Conservation (phyloP, 2,113 vertebrate species). For the Tachysurus fulvidraco region DNA sequence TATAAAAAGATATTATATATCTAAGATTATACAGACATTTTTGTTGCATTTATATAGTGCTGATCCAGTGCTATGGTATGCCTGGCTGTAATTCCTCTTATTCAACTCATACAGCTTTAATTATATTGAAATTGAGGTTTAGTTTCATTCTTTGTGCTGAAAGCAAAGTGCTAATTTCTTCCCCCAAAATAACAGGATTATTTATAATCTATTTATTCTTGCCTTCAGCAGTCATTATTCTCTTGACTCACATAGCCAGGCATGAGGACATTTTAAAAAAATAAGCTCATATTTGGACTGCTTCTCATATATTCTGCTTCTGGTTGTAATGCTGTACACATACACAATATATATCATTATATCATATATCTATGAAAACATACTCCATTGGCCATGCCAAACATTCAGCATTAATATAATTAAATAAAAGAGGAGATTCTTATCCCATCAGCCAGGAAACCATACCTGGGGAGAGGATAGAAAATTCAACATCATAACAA, state of each 20-base stretch:
- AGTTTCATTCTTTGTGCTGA: not conserved
- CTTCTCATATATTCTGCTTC: too few relatives aligned
- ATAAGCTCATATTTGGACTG: not conserved
- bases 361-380: not conserved
- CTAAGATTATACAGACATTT: not conserved
- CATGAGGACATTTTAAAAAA: not conserved
- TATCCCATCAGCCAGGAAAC: not conserved
- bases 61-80: not conserved
- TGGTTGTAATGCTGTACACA: not conserved
- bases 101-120: not conserved
- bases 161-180: not conserved
- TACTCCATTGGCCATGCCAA: constrained; percentile 10
- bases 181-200: not conserved
- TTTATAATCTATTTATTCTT: not conserved
- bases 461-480: not conserved
- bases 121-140: not conserved
- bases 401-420: not conserved
- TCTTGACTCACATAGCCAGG: not conserved
- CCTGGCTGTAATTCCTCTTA: not conserved
- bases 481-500: too few relatives aligned
- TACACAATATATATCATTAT: too few relatives aligned
- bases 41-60: not conserved
- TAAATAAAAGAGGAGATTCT: not conserved
- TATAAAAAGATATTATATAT: not conserved
- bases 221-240: not conserved